Evolutionary conservation across 1,140 invertebrate species (phyloP), one percentile per base, ranked within the genome.

Genomic region (Heliconius himera): DNA sequence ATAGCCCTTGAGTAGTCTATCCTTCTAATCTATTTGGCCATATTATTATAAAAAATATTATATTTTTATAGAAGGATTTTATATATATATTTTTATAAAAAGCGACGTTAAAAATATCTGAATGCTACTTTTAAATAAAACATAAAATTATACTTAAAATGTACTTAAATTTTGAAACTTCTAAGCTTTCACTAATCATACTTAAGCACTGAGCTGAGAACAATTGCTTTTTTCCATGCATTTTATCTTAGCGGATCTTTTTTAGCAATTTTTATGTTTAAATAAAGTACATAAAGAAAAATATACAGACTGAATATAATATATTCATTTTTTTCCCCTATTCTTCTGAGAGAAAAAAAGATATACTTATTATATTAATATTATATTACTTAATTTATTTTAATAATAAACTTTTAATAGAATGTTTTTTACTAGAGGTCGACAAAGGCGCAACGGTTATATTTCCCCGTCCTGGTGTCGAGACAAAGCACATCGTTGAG

Each of bases 21-120:
- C 60, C 60, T 66, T 66, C 60, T 66, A 11, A 26, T 66, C 22
- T 66, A 66, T 66, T 66, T 66, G 60, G 60, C 60, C n/a, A 66
- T 66, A 29, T 26, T 66, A 66, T 29, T 29, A 29, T 26, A 66
- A 26, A 66, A 66, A 26, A 16, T 66, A 26, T 29, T 6, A 26
- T 26, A 29, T 22, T 66, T 66, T 13, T 26, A 66, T 66, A 66
- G 54, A 56, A 56, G 60, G 60, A 66, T 22, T 26, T 66, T 60
- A 3, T 66, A 29, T 26, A 8, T 26, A 8, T 26, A 66, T 33
- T 6, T 16, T 29, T 16, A 29, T 29, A 29, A 66, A 66, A 66
- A 1, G n/a, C 60, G 60, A 66, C 26, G 9, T 66, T 29, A 66
- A 66, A 66, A 66, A 66, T 66, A 66, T 66, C 60, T 66, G 60